Conservation (phyloP, 2,113 vertebrate species). For the Dicrurus megarhynchus region DNA sequence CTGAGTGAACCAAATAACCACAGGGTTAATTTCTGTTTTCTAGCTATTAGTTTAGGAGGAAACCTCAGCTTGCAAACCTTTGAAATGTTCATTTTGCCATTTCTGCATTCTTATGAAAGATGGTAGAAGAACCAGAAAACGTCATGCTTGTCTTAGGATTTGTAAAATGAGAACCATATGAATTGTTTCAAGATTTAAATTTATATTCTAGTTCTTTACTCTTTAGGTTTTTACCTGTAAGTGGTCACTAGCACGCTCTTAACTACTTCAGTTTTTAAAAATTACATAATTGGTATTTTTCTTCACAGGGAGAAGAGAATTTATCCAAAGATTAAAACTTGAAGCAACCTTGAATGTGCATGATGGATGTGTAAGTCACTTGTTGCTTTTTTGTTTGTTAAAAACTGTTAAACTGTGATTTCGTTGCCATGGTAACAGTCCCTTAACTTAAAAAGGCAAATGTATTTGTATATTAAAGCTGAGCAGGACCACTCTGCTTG, state of each 20-base stretch:
- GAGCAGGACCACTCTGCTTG: neutral
- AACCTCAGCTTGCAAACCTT: neutral
- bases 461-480: neutral
- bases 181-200: neutral
- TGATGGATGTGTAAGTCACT: conserved; percentile 95
- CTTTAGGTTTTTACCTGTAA: neutral
- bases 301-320: conserved; percentile 93
- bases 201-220: neutral
- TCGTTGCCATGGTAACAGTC: neutral
- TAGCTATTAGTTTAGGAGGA: neutral
- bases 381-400: neutral
- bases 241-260: neutral
- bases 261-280: neutral
- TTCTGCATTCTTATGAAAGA: neutral
- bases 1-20: neutral
- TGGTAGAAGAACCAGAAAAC: neutral
- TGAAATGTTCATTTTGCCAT: neutral
- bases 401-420: neutral
- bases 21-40: neutral
- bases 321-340: conserved; percentile 98
- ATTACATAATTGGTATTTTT: neutral
- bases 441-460: neutral
- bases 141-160: neutral
- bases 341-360: conserved; percentile 95
- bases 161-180: neutral